Percentiles rank a stretch among this genome's conserved stretches.
These are phyloP conservation scores for Progne subis DNA, from an alignment of 2,113 vertebrate genomes.

Conservation along the genomic window DNA sequence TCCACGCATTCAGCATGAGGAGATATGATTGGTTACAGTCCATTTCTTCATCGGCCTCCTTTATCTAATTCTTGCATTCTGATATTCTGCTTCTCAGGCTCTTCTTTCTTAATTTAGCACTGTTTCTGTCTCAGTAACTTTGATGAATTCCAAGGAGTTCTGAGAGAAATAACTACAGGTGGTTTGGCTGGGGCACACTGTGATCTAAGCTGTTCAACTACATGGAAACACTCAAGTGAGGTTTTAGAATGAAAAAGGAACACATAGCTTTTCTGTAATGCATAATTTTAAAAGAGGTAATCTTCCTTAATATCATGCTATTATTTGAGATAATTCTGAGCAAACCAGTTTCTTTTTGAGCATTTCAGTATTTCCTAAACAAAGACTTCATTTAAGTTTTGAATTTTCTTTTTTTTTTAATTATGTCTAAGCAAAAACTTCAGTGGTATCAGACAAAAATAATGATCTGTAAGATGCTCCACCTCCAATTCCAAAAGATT, in stretches of 20 bases:
- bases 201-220: too few species aligned
- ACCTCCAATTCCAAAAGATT: not conserved
- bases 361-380: not conserved
- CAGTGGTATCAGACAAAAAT: not conserved
- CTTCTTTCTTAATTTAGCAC: too few species aligned
- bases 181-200: too few species aligned
- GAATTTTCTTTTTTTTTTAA: not conserved
- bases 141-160: too few species aligned
- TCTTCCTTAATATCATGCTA: not conserved
- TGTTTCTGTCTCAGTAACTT: too few species aligned
- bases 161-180: too few species aligned
- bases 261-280: not conserved
- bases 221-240: not conserved
- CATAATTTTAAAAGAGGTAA: not conserved
- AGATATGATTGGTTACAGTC: too few species aligned
- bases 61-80: too few species aligned
- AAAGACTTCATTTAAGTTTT: not conserved
- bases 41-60: too few species aligned
- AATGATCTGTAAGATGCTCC: not conserved
- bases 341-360: not conserved
- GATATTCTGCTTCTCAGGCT: too few species aligned
- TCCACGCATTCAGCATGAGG: too few species aligned
- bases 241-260: not conserved
- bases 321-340: not conserved
- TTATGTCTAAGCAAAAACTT: not conserved